A percentile compares a stretch with the other conserved stretches of the same genome.
phyloP scores from a whole-genome alignment of 2,797 vertebrate species.

The Hippopotamyrus pictus region DNA sequence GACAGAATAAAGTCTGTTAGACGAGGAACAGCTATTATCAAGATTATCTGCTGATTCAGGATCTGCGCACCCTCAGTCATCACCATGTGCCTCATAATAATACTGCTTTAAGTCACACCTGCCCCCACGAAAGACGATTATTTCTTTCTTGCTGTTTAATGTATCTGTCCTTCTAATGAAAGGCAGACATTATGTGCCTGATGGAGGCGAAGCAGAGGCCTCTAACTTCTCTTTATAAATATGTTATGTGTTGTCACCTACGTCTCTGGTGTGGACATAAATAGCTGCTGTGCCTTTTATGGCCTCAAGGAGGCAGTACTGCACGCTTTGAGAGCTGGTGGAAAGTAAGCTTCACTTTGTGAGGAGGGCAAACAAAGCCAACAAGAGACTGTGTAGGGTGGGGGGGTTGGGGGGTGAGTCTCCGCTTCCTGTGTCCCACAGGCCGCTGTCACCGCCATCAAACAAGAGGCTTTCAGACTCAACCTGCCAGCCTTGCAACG shows the following conservation, averaged over 20 bases:
- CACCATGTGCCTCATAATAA: background rate
- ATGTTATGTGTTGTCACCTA: background rate
- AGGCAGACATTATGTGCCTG: background rate
- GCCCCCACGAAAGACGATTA: background rate
- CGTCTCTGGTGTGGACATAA: background rate
- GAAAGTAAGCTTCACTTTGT: conserved; percentile 43
- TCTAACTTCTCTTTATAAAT: background rate
- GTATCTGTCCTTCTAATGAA: background rate
- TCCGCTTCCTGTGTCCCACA: conserved; percentile 66
- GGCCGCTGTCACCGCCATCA: conserved; percentile 81
- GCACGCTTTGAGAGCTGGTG: conserved; percentile 43
- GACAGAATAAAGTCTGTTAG: conserved; percentile 1
- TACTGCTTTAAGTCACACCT: background rate
- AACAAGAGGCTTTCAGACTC: conserved; percentile 96
- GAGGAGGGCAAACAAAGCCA: conserved; percentile 42
- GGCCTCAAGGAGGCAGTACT: background rate
- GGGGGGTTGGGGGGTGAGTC: conserved; percentile 63
- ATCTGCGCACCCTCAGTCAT: background rate
- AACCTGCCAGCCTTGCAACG: conserved; percentile 98
- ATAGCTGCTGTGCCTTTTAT: background rate
- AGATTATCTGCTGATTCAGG: background rate
- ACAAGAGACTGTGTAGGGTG: conserved; percentile 24
- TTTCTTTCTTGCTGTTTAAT: background rate
- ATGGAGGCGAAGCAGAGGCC: background rate
- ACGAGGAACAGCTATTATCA: background rate